Conservation (phyloP, 2,888 invertebrate species). For the Ochropleura plecta region DNA sequence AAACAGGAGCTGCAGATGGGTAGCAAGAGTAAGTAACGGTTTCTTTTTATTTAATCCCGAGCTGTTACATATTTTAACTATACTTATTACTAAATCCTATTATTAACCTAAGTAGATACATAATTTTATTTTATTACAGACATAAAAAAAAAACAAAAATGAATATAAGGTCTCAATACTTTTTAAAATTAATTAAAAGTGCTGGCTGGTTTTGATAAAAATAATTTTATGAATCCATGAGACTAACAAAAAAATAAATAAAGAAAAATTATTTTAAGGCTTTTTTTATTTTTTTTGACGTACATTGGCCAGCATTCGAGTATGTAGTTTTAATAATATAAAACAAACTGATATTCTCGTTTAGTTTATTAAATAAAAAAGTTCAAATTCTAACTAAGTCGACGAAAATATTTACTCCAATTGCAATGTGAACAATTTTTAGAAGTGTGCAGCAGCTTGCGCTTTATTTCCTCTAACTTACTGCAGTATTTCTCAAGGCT, state of each 20-base stretch:
- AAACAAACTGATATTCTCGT: neutral
- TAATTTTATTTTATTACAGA: neutral
- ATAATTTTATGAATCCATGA: neutral
- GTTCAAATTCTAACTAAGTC: neutral
- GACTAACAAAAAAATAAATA: neutral
- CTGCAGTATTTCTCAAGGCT: constrained; percentile 35
- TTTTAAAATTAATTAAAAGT: neutral
- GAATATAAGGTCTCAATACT: neutral
- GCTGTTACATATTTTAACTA: neutral
- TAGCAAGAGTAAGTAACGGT: neutral
- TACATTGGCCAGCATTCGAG: neutral
- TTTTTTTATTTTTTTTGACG: neutral
- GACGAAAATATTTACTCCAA: neutral
- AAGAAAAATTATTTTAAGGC: neutral
- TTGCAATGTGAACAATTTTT: neutral
- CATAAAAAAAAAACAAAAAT: neutral
- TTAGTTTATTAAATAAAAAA: neutral
- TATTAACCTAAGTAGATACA: neutral
- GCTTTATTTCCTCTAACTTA: constrained; percentile 18
- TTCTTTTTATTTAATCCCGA: no score
- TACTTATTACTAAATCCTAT: neutral
- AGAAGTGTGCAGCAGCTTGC: neutral
- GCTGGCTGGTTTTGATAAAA: neutral
- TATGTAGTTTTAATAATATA: neutral
- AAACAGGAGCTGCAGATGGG: neutral